These are phyloP conservation scores for Drosophila parvula DNA, from an alignment of 1,140 invertebrate species.

Conservation along the genomic window DNA sequence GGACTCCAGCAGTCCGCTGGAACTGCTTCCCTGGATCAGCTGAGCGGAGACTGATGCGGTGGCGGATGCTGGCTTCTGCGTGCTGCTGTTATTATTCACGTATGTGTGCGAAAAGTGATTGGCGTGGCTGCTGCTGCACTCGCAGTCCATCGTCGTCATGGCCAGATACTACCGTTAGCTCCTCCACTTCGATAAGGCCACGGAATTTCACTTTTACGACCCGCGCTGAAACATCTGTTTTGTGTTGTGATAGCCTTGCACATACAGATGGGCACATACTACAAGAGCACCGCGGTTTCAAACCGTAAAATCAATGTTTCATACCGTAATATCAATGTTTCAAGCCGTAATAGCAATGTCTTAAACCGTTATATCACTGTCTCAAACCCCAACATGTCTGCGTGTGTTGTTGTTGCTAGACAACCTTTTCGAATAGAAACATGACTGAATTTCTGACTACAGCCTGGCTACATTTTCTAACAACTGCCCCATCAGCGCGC, in stretches of 20 bases:
- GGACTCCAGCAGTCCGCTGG: constrained; percentile 12
- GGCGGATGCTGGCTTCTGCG: constrained; percentile 30
- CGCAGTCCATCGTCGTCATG: constrained; percentile 23
- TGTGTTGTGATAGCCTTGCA: not conserved
- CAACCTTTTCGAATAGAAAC: not conserved
- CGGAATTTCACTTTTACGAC: constrained; percentile 34
- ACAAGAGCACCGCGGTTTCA: not conserved
- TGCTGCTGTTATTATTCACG: constrained; percentile 47
- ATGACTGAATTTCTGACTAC: not conserved
- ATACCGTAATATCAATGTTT: not conserved
- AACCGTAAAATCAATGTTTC: not conserved
- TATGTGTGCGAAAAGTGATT: constrained; percentile 40
- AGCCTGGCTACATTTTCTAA: too few relatives aligned
- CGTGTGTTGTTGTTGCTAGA: not conserved
- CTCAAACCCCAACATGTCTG: not conserved
- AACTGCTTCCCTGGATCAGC: constrained; percentile 58
- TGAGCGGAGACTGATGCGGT: constrained; percentile 31
- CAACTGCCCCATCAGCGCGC: too few relatives aligned
- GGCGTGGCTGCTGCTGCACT: constrained; percentile 18
- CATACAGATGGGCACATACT: not conserved
- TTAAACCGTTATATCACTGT: not conserved
- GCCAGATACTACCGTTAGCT: constrained; percentile 6
- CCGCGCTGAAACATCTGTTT: constrained; percentile 22
- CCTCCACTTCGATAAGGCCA: not conserved
- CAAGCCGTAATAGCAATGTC: not conserved